These are phyloP conservation scores for Raja brachyura DNA, from an alignment of 2,113 vertebrate species.

Conservation along the genomic window DNA sequence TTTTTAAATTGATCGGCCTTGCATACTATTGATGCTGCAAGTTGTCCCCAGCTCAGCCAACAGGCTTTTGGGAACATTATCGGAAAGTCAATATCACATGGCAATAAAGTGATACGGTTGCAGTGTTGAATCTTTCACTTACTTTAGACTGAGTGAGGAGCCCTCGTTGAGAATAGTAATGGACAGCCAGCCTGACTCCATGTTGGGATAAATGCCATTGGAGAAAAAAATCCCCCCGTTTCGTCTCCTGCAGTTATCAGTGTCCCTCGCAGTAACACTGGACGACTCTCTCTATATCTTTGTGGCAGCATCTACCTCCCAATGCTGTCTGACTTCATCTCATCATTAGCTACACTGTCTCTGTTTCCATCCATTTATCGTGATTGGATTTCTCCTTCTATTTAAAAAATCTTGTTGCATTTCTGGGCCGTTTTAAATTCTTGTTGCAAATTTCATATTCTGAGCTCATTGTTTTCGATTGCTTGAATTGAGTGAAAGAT, in stretches of 20 bases:
- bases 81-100: slow-evolving; percentile 66
- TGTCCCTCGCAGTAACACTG: slow-evolving; percentile 57
- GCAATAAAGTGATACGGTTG: slow-evolving; percentile 62
- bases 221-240: slow-evolving; percentile 54
- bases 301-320: not conserved
- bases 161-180: slow-evolving; percentile 51
- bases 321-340: slow-evolving; percentile 52
- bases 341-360: slow-evolving; percentile 50
- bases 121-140: slow-evolving; percentile 54
- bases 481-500: too few species aligned
- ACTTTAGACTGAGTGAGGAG: slow-evolving; percentile 55
- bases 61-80: slow-evolving; percentile 66
- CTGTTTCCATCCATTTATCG: slow-evolving; percentile 41
- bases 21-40: slow-evolving; percentile 70
- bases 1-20: slow-evolving; percentile 68
- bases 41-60: slow-evolving; percentile 63
- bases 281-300: slow-evolving; percentile 57
- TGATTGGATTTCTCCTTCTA: slow-evolving; percentile 52
- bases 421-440: slow-evolving; percentile 50
- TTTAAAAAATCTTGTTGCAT: slow-evolving; percentile 47
- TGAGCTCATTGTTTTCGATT: not conserved
- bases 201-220: slow-evolving; percentile 42
- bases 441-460: slow-evolving; percentile 44
- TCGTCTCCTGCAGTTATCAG: slow-evolving; percentile 54
- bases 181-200: slow-evolving; percentile 78